Percentiles rank a stretch among this genome's conserved stretches.
phyloP scores from a whole-genome alignment of 2,797 vertebrate species.

The Capromys pilorides region DNA sequence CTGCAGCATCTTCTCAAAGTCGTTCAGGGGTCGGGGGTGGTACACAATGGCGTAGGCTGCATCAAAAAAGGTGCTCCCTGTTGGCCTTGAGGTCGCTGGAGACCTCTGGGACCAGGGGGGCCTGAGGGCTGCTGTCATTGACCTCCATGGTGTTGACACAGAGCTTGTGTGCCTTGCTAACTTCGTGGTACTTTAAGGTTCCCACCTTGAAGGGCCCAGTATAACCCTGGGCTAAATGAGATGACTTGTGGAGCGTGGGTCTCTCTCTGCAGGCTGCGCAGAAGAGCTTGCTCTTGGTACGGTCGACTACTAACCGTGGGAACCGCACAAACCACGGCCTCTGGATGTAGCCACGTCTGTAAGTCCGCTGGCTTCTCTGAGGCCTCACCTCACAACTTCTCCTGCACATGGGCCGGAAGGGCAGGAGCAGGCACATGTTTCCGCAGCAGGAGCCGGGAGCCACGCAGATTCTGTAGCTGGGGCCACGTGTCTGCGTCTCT shows the following conservation, averaged over 20 bases:
- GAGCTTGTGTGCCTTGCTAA: slow-evolving; percentile 78
- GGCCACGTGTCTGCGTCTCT: background rate
- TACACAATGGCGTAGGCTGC: slow-evolving; percentile 71
- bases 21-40: slow-evolving; percentile 75
- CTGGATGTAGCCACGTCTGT: slow-evolving; percentile 75
- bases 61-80: slow-evolving; percentile 73
- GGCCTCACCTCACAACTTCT: background rate
- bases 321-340: slow-evolving; percentile 76
- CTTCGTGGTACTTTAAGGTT: slow-evolving; percentile 77
- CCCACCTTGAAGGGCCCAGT: slow-evolving; percentile 77
- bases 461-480: accelerated
- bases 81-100: slow-evolving; percentile 72
- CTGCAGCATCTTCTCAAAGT: slow-evolving; percentile 74
- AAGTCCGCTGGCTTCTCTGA: slow-evolving; percentile 38
- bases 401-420: background rate
- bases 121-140: background rate
- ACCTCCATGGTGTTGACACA: slow-evolving; percentile 42
- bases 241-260: slow-evolving; percentile 63
- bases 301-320: slow-evolving; percentile 65
- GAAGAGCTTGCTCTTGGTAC: slow-evolving; percentile 71
- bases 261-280: slow-evolving; percentile 74
- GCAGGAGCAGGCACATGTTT: background rate
- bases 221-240: slow-evolving; percentile 72
- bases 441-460: background rate
- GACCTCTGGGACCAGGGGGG: slow-evolving; percentile 47